These are phyloP conservation scores for Leptonema lineaticorne DNA, from an alignment of 1,140 invertebrate species.

Conservation along the genomic window DNA sequence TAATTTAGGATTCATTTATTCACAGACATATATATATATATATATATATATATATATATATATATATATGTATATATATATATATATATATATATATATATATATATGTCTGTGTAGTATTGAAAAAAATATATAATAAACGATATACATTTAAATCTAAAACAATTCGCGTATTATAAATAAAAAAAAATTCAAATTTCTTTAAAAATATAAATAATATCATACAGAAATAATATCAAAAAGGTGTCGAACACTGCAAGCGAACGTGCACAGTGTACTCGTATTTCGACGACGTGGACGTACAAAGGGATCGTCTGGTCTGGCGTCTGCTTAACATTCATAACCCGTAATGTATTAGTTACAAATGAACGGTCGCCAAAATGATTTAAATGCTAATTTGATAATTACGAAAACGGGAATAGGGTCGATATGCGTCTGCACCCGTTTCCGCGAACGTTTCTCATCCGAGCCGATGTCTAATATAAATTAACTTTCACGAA, in stretches of 20 bases:
- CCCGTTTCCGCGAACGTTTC: not conserved
- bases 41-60: not conserved
- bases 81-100: not conserved
- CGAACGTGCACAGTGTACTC: too few species aligned
- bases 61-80: not conserved
- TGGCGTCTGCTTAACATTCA: constrained; percentile 46
- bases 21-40: not conserved
- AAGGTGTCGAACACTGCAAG: too few species aligned
- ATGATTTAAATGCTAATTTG: constrained; percentile 61
- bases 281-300: too few species aligned
- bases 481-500: too few species aligned
- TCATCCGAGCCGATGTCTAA: not conserved
- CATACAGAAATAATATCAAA: too few species aligned
- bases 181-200: not conserved
- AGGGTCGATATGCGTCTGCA: not conserved
- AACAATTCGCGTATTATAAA: not conserved
- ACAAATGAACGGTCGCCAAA: constrained; percentile 59
- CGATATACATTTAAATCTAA: not conserved
- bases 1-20: too few species aligned
- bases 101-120: not conserved
- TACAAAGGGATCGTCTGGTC: not conserved
- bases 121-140: not conserved
- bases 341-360: constrained; percentile 56
- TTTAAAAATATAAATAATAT: too few species aligned
- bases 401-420: constrained; percentile 51